phyloP scores from a whole-genome alignment of 2,113 vertebrate genomes.

The Scytalopus superciliaris region DNA sequence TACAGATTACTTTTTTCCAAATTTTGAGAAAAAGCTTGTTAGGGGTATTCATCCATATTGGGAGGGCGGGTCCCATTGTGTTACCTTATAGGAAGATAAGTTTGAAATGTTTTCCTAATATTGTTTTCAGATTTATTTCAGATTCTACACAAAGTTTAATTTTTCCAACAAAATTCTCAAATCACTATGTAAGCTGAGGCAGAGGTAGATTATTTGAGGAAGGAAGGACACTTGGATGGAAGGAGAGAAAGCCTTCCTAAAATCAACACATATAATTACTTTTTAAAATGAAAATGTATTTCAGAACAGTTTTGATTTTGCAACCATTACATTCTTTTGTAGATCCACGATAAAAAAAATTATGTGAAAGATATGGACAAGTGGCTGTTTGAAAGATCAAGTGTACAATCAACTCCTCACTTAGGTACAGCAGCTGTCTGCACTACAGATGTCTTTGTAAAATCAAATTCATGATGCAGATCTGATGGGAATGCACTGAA shows the following conservation, averaged over 20 bases:
- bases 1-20: background rate
- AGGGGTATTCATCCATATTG: background rate
- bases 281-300: background rate
- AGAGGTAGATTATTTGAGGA: background rate
- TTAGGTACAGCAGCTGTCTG: slow-evolving; percentile 59
- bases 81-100: background rate
- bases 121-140: background rate
- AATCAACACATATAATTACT: background rate
- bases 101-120: background rate
- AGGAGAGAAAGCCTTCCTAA: background rate
- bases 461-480: slow-evolving; percentile 27
- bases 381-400: slow-evolving; percentile 14
- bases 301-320: background rate
- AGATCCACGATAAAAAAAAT: background rate
- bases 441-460: slow-evolving; percentile 46
- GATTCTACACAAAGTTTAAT: background rate
- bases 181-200: background rate
- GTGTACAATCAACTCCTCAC: slow-evolving; percentile 22
- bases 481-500: slow-evolving; percentile 33
- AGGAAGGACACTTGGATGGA: background rate
- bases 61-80: background rate
- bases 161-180: background rate
- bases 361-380: background rate
- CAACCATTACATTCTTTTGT: background rate
- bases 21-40: background rate